Evolutionary conservation across 2,797 vertebrate genomes (phyloP), one percentile per base, ranked within the genome.

Genomic region (Sebastes oblongus): DNA sequence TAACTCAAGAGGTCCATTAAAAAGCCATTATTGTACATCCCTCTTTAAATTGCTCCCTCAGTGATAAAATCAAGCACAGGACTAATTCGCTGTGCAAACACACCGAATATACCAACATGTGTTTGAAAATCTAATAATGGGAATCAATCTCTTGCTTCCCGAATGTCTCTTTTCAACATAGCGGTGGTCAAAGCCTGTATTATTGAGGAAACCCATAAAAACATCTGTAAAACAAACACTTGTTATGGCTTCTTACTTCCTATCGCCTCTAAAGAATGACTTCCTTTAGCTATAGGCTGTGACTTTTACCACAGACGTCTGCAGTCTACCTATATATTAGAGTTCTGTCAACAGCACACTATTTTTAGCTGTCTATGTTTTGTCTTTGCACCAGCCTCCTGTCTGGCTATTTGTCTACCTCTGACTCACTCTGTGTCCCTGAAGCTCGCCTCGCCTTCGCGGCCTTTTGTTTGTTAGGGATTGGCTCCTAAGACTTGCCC

Each of bases 361-460:
- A 89, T 92, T 90, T 87, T 88, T 89, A 85, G 80, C 69, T 32
- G 78, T 80, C 82, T 77, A 65, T 88, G 87, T 90, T 89, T 83
- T 88, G 85, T 89, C 87, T 89, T 85, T 58, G 30, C 11, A 5
- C 29, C 22, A 4, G 39, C 67, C 84, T 69, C 72, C 64, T 72
- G 75, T 87, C 88, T 75, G 80, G 16, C 52, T 88, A 20, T 86
- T 78, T 88, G 50, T 75, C 54, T 83, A 29, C 52, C 75, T 22
- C 65, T 55, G 42, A 50, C 64, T 78, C 64, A 29, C 68, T 34
- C 66, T 52, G 0, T 42, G 39, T 42, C 55, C 20, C 39, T n/a
- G 50, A 24, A n/a, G 22, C 36, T 18, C 60, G 50, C 79, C 61
- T 83, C 66, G 29, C 79, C 75, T 60, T 58, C 6, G 1, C 55